Conservation (phyloP, 2,113 vertebrate genomes). For the Ceyx margarethae region DNA sequence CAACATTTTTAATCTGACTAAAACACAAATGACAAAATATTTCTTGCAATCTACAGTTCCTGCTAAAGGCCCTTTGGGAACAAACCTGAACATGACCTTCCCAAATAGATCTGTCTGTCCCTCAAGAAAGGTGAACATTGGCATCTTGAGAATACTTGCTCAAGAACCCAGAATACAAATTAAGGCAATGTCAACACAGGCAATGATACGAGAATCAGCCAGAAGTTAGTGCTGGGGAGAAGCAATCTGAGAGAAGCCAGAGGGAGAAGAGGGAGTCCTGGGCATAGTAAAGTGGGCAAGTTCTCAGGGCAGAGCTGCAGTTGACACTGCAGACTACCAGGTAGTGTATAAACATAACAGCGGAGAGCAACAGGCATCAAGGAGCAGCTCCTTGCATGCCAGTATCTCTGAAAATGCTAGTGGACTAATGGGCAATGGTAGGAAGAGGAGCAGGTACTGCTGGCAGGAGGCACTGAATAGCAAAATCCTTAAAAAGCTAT, state of each 20-base stretch:
- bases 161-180: background rate
- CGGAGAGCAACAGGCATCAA: background rate
- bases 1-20: background rate
- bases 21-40: background rate
- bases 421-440: fast-evolving
- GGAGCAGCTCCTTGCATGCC: background rate
- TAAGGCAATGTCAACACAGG: background rate
- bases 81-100: background rate
- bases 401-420: background rate
- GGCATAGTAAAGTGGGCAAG: background rate
- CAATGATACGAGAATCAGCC: background rate
- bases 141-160: background rate
- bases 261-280: background rate
- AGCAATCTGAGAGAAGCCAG: background rate
- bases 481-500: background rate
- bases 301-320: background rate
- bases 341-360: fast-evolving
- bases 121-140: background rate
- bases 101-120: background rate
- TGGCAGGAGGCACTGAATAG: background rate
- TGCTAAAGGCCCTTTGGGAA: background rate
- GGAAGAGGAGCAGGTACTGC: background rate
- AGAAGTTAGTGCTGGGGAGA: background rate
- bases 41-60: background rate
- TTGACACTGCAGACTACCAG: background rate